phyloP scores from a whole-genome alignment of 2,888 invertebrate species.

The Ptychoptera albimana region DNA sequence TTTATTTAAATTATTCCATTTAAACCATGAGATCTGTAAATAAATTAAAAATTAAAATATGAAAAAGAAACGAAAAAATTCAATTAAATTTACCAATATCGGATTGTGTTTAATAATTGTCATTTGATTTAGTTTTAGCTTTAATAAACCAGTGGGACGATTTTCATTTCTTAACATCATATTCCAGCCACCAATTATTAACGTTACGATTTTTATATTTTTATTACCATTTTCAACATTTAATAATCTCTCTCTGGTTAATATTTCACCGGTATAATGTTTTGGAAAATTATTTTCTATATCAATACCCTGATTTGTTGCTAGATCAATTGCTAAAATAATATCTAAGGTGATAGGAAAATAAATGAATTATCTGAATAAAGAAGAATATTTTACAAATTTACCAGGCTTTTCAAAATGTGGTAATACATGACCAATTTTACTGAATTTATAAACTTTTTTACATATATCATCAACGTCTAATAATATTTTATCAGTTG shows the following conservation, averaged over 20 bases:
- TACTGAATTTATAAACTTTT: slow-evolving; percentile 33
- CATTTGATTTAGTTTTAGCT: slow-evolving; percentile 48
- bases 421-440: slow-evolving; percentile 45
- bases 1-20: slow-evolving; percentile 24
- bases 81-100: slow-evolving; percentile 31
- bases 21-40: slow-evolving; percentile 37
- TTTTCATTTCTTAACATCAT: slow-evolving; percentile 35
- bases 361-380: slow-evolving; percentile 17
- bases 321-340: slow-evolving; percentile 39
- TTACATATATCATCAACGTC: slow-evolving; percentile 37
- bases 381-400: slow-evolving; percentile 24
- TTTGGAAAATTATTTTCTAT: slow-evolving; percentile 32
- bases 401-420: slow-evolving; percentile 43
- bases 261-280: slow-evolving; percentile 32
- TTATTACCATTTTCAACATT: slow-evolving; percentile 13
- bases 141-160: slow-evolving; percentile 37
- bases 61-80: slow-evolving; percentile 3
- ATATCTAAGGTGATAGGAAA: slow-evolving; percentile 33
- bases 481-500: slow-evolving; percentile 40
- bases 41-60: slow-evolving; percentile 8
- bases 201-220: slow-evolving; percentile 34
- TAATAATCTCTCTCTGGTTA: slow-evolving; percentile 15
- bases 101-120: slow-evolving; percentile 40
- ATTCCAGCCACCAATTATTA: slow-evolving; percentile 47
- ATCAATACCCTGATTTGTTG: slow-evolving; percentile 33